Evolutionary conservation across 2,113 vertebrate species (phyloP).

Genomic region (Chionodraco myersi): DNA sequence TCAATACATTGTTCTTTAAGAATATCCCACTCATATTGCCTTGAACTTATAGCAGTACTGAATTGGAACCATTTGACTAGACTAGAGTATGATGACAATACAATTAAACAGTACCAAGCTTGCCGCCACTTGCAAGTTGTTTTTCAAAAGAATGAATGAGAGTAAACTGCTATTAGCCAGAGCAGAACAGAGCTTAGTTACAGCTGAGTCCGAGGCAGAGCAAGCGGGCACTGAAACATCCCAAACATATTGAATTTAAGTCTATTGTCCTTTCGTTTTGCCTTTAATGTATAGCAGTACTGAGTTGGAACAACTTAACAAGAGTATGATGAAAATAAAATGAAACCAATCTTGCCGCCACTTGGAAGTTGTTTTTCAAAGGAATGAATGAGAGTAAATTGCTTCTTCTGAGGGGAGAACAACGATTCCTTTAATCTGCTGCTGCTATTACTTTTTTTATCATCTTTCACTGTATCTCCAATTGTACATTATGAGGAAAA

Average conservation of each 20-base stretch:
- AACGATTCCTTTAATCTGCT: constrained; percentile 39
- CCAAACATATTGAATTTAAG: too few species aligned
- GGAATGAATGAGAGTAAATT: constrained; percentile 17
- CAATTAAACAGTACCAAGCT: background rate
- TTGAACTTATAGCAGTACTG: background rate
- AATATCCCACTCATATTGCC: too few species aligned
- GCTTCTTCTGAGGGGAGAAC: constrained; percentile 5
- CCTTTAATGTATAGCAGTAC: background rate
- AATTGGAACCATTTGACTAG: too few species aligned
- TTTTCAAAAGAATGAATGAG: constrained; percentile 16
- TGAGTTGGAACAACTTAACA: background rate
- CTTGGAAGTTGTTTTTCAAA: constrained; percentile 12
- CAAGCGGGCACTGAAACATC: too few species aligned
- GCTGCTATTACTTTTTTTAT: constrained; percentile 25
- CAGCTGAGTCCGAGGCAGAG: too few species aligned
- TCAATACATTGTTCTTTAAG: too few species aligned
- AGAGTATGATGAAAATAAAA: background rate
- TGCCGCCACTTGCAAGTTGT: background rate
- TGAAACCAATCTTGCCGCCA: background rate
- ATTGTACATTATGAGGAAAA: constrained; percentile 16
- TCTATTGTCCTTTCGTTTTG: too few species aligned
- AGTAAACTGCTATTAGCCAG: constrained; percentile 1
- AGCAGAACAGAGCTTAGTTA: too few species aligned
- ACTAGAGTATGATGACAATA: background rate
- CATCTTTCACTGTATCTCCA: constrained; percentile 1